Percentiles rank a stretch among this genome's conserved stretches.
These are phyloP conservation scores for Parnassius mnemosyne DNA, from an alignment of 2,888 invertebrate species.

Conservation along the genomic window DNA sequence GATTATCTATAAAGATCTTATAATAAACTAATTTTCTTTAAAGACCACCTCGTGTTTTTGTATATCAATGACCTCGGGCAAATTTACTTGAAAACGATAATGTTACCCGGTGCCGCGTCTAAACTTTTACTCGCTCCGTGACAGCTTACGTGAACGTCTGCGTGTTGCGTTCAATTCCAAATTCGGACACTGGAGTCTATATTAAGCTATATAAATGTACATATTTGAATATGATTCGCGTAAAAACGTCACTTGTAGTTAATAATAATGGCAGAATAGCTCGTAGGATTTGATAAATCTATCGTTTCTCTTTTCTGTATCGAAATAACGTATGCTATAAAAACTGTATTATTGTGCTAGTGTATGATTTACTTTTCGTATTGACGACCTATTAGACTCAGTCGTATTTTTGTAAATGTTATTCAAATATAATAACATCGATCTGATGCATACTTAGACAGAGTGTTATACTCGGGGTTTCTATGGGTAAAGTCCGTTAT, in stretches of 20 bases:
- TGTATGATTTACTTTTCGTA: slow-evolving; percentile 6
- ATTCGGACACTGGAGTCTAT: slow-evolving; percentile 33
- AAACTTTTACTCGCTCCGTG: slow-evolving; percentile 5
- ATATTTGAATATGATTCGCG: slow-evolving; percentile 59
- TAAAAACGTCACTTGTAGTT: slow-evolving; percentile 48
- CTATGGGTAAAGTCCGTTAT: no score
- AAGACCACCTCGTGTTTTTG: no score
- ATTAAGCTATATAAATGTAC: slow-evolving; percentile 39
- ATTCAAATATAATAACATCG: slow-evolving; percentile 5
- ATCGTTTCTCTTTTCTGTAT: slow-evolving; percentile 23
- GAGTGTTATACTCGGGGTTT: no score
- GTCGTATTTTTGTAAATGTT: slow-evolving; percentile 5
- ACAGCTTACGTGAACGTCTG: slow-evolving; percentile 5
- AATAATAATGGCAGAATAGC: slow-evolving; percentile 30
- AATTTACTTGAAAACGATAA: no score
- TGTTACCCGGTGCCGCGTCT: slow-evolving; percentile 11
- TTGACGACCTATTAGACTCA: slow-evolving; percentile 4
- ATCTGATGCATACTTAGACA: no score
- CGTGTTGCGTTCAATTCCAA: slow-evolving; percentile 23
- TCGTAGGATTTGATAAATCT: slow-evolving; percentile 32
- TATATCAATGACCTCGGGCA: no score
- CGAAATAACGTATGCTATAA: not conserved
- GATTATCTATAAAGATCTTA: no score
- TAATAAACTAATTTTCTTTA: no score
- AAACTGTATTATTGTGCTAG: slow-evolving; percentile 25